Evolutionary conservation across 2,888 invertebrate species (phyloP).

Genomic region (Pollenia amentaria): DNA sequence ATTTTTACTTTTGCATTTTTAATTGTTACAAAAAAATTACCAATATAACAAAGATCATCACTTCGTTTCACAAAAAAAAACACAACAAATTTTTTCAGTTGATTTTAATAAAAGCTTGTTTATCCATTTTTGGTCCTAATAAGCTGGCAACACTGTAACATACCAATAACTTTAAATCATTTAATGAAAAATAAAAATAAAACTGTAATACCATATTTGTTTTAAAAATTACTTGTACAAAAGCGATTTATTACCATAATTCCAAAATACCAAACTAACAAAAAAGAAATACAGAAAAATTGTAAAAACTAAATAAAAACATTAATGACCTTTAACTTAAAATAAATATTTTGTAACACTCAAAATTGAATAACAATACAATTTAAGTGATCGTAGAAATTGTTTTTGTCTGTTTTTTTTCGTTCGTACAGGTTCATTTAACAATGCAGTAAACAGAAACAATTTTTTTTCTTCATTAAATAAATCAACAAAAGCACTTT

Average conservation of each 20-base stretch:
- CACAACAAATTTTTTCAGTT: too few relatives aligned
- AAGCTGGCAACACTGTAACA: too few relatives aligned
- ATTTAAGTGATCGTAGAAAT: slow-evolving; percentile 32
- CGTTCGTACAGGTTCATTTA: slow-evolving; percentile 50
- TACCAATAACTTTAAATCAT: neutral
- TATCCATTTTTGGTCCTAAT: too few relatives aligned
- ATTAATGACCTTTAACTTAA: slow-evolving; percentile 61
- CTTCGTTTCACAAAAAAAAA: too few relatives aligned
- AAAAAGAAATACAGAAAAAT: neutral
- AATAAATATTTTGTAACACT: slow-evolving; percentile 23
- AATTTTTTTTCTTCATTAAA: neutral
- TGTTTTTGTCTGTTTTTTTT: slow-evolving; percentile 17
- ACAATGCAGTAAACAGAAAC: slow-evolving; percentile 25
- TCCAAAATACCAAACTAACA: slow-evolving; percentile 9
- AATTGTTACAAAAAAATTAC: too few relatives aligned
- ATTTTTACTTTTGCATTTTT: too few relatives aligned
- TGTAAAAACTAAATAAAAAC: neutral
- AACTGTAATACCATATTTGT: neutral
- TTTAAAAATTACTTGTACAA: neutral
- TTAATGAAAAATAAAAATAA: neutral
- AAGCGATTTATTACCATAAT: slow-evolving; percentile 7
- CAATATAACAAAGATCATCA: too few relatives aligned
- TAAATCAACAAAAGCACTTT: neutral
- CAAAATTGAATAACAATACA: slow-evolving; percentile 39
- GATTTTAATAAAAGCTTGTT: too few relatives aligned